Base-by-base conservation (phyloP, 2,888 invertebrate genomes). In the Eilema griseolum region DNA sequence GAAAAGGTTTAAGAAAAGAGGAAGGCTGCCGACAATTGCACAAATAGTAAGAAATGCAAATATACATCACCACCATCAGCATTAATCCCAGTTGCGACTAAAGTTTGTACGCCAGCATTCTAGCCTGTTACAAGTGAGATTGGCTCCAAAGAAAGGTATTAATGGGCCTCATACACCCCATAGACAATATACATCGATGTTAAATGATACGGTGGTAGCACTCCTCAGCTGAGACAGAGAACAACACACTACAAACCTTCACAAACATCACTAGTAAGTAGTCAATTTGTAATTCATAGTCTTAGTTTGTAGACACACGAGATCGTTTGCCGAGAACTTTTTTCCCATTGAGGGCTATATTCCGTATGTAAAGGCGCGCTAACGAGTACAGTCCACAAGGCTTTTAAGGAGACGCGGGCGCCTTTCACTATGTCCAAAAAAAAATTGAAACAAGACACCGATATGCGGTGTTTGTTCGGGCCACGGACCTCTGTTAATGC, bases 381-480 rank as follows among this genome's bases (percentile, higher is more conserved):
- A 93, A 93, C 90, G 84, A 92, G 88, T 86, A 90, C 88, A 88
- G 88, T 87, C 90, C 86, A 93, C 92, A 93, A 91, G 91, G 91
- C 91, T 92, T 93, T 93, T 90, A 93, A 91, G 90, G 90, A 91
- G 92, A 91, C 88, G 89, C 90, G 89, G 89, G 88, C 85, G 89
- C 93, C 93, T 93, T 94, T 93, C 93, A 92, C 93, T 89, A 83
- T 88, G 84, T 85, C 77, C 86, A 89, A 91, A 90, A 93, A 33
- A 87, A 88, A 85, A 79, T 90, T 91, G 92, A 91, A 93, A 94
- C 90, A 92, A 91, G 91, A 93, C 89, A 92, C 92, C 93, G 89
- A 91, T 89, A 85, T 86, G 86, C 85, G 85, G 87, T 90, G 89
- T 91, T 90, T 90, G 88, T 88, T 87, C 83, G 88, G 84, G 86